Evolutionary conservation across 2,888 invertebrate genomes (phyloP), one percentile per base, ranked within the genome.

Genomic region (Machimus atricapillus): DNA sequence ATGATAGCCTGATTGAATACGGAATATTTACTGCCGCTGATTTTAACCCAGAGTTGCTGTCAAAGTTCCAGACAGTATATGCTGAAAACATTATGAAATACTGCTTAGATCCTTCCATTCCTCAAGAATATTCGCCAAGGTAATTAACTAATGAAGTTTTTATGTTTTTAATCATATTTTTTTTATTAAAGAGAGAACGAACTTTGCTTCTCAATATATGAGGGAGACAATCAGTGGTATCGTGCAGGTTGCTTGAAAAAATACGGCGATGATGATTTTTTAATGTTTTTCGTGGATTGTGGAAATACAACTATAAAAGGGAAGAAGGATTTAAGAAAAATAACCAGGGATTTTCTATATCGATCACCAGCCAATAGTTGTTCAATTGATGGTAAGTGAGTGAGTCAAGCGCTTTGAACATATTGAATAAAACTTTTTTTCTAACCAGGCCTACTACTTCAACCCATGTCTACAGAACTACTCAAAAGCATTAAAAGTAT

Each of bases 141-240:
- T 90, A 89, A 89, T 16, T 46, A 46, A 46, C 2, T 46, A 46
- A 46, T 16, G 1, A 1, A 46, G 34, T 46, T 9, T 31, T 79
- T 86, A 74, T 85, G 46, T 43, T 86, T 87, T 12, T 7, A 2
- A 0, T 0, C 7, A 7, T 7, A 7, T 34, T 34, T 34, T n/a
- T n/a, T 34, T 34, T 34, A 7, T 34, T 34, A 34, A 56, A 90
- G 90, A n/a, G 86, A 87, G 27, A 88, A 88, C 86, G 90, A 90
- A 88, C 73, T 90, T 23, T 90, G 90, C 81, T 88, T 90, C 76
- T 88, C 89, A 3, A 86, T 90, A 31, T 90, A 88, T 86, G 89
- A 89, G 14, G 89, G 86, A 0, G 90, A 90, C 77, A 89, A 89
- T 1, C 89, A 90, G 27, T 90, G 90, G 90, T 90, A 90, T 87